phyloP scores from a whole-genome alignment of 1,140 invertebrate species.

The Hermetia illucens region DNA sequence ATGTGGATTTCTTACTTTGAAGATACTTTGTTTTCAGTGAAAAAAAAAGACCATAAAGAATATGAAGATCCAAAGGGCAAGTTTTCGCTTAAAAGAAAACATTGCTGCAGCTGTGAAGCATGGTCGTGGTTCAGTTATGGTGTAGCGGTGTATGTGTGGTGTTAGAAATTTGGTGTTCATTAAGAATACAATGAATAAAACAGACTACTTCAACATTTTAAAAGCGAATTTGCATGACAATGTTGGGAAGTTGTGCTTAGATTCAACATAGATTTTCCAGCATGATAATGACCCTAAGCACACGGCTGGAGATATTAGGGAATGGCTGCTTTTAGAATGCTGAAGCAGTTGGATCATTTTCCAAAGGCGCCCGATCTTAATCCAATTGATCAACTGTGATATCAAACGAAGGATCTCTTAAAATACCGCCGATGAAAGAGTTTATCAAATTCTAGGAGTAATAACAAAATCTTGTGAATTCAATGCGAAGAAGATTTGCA shows the following conservation, averaged over 20 bases:
- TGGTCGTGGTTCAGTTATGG: slow-evolving; percentile 19
- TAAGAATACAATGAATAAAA: slow-evolving; percentile 9
- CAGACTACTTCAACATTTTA: slow-evolving; percentile 10
- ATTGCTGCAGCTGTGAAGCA: slow-evolving; percentile 24
- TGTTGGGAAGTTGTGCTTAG: slow-evolving; percentile 8
- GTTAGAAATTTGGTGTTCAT: slow-evolving; percentile 14
- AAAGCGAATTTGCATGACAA: slow-evolving; percentile 10
- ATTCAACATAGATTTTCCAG: slow-evolving; percentile 7
- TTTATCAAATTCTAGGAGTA: slow-evolving; percentile 9
- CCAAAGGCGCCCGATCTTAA: slow-evolving; percentile 27
- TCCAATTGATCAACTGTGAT: slow-evolving; percentile 24
- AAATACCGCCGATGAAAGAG: slow-evolving; percentile 12
- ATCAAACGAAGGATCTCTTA: slow-evolving; percentile 12
- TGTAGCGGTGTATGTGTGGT: slow-evolving; percentile 22
- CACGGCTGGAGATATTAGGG: slow-evolving; percentile 9
- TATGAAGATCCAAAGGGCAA: no score
- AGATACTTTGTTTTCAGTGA: no score
- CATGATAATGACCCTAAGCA: slow-evolving; percentile 27
- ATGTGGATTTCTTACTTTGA: no score
- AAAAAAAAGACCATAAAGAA: no score
- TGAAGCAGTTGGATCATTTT: slow-evolving; percentile 13
- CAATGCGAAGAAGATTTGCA: slow-evolving; percentile 11
- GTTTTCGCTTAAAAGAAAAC: no score
- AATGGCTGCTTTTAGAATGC: slow-evolving; percentile 15
- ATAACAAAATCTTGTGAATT: slow-evolving; percentile 11